These are phyloP conservation scores for Scaptomyza cyrtandrae DNA, from an alignment of 2,888 invertebrate genomes.

Conservation along the genomic window DNA sequence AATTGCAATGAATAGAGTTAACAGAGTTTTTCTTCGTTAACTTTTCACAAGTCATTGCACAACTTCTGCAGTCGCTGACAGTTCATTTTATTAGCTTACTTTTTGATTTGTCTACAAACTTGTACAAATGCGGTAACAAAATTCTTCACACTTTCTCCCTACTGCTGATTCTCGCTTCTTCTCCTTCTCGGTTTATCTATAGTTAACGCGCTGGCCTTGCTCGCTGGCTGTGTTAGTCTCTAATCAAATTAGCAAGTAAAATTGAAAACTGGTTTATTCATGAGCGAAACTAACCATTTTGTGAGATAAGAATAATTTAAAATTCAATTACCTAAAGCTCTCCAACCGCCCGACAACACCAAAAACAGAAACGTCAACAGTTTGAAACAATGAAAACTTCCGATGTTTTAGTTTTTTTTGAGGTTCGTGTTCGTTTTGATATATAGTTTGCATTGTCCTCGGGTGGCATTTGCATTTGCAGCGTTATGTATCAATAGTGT, in stretches of 20 bases:
- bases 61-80: slow-evolving; percentile 52
- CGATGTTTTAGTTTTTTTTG: slow-evolving; percentile 17
- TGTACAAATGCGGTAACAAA: slow-evolving; percentile 42
- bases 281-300: slow-evolving; percentile 64
- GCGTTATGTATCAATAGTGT: slow-evolving; percentile 19
- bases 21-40: slow-evolving; percentile 29
- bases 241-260: slow-evolving; percentile 77
- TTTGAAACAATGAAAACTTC: slow-evolving; percentile 40
- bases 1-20: slow-evolving; percentile 54
- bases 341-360: neutral
- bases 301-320: slow-evolving; percentile 68
- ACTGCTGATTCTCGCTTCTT: neutral
- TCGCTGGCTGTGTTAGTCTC: slow-evolving; percentile 35
- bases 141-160: slow-evolving; percentile 2
- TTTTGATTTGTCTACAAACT: slow-evolving; percentile 58
- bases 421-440: slow-evolving; percentile 28
- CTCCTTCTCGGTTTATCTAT: neutral
- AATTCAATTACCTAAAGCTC: slow-evolving; percentile 71
- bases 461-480: slow-evolving; percentile 33
- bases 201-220: neutral
- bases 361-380: slow-evolving; percentile 10
- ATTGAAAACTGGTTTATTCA: slow-evolving; percentile 78
- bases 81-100: slow-evolving; percentile 63
- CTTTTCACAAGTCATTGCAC: slow-evolving; percentile 50
- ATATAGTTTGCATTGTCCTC: slow-evolving; percentile 31